Evolutionary conservation across 1,140 invertebrate genomes (phyloP), one percentile per base, ranked within the genome.

Genomic region (Anagrus nilaparvatae): DNA sequence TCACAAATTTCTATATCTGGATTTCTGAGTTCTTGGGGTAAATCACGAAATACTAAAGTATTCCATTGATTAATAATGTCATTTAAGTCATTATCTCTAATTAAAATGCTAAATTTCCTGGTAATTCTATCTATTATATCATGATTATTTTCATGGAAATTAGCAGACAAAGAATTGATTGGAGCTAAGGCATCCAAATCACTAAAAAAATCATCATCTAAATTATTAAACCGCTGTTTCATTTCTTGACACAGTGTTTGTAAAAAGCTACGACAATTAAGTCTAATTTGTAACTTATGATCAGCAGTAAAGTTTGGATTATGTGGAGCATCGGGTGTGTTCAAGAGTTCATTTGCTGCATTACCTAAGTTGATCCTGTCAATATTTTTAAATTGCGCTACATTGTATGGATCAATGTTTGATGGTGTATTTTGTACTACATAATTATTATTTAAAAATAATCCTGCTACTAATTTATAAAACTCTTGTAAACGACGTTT

Each of bases 331-430:
- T 34, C 16, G 7, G 41, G n/a, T 27, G n/a, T 17, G 13, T 48
- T 43, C n/a, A 48, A 25, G 18, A 36, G 37, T 8, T 31, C 18
- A 19, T 43, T 34, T 5, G 37, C 44, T 3, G 2, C 14, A 28
- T 25, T 24, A 14, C 44, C 32, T 40, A 34, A 16, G 25, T 40
- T 39, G 5, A 46, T 9, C 10, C 21, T 35, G 10, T 45, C 34
- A 24, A 40, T 8, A 4, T 23, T 19, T 8, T 35, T 16, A 17
- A 46, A 41, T 14, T 41, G 17, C 20, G 14, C 19, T 36, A 17
- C 3, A n/a, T 35, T 38, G 3, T 10, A 20, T 6, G 24, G 46
- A 36, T 47, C 29, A 13, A 47, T 44, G 9, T 35, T 14, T 7
- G 24, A 4, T 12, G 32, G 27, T 10, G 6, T n/a, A 29, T 41